Evolutionary conservation across 2,888 invertebrate species (phyloP).

Genomic region (Portevinia maculata): DNA sequence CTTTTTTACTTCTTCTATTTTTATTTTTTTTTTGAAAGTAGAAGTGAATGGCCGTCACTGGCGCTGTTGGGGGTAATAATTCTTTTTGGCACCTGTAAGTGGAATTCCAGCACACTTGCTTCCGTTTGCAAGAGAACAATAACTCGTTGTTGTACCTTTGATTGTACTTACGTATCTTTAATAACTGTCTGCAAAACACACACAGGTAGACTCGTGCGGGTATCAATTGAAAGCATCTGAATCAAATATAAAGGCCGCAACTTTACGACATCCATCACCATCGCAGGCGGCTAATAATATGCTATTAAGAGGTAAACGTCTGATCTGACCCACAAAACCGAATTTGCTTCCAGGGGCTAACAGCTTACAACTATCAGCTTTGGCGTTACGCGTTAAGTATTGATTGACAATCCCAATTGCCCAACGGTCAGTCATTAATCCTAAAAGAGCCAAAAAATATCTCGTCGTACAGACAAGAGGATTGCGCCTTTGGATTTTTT

Average conservation of each 20-base stretch:
- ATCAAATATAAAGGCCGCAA: slow-evolving; percentile 31
- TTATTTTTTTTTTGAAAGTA: slow-evolving; percentile 56
- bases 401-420: slow-evolving; percentile 70
- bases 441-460: slow-evolving; percentile 44
- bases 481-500: neutral
- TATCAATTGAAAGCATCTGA: slow-evolving; percentile 42
- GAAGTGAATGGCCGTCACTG: slow-evolving; percentile 65
- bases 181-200: neutral
- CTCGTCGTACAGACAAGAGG: slow-evolving; percentile 34
- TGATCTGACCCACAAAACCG: slow-evolving; percentile 69
- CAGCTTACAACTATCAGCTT: slow-evolving; percentile 21
- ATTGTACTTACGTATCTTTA: slow-evolving; percentile 29
- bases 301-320: slow-evolving; percentile 64
- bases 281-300: slow-evolving; percentile 56
- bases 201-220: no score
- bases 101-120: slow-evolving; percentile 44
- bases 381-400: slow-evolving; percentile 57
- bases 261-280: slow-evolving; percentile 54
- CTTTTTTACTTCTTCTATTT: neutral
- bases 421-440: slow-evolving; percentile 65
- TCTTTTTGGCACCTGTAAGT: slow-evolving; percentile 33
- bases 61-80: slow-evolving; percentile 12
- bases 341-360: slow-evolving; percentile 65
- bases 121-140: slow-evolving; percentile 47
- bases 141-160: slow-evolving; percentile 13